Base-by-base conservation (phyloP, 2,113 vertebrate genomes). In the Cavia porcellus region DNA sequence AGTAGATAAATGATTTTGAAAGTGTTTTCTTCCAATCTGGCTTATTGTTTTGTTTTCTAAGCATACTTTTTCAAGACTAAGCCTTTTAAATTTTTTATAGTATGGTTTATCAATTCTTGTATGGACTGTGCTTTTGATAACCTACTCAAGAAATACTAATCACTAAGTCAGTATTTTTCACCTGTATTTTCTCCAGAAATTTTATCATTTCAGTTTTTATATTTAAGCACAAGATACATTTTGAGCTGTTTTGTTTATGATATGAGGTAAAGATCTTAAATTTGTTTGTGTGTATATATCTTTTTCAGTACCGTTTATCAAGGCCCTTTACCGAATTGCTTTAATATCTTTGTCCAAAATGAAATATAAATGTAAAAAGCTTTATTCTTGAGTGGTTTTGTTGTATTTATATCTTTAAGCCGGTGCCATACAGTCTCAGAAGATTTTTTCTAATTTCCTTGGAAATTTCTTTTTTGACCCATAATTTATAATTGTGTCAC, bases 391-490 rank as follows among this genome's bases (percentile, higher is more conserved):
- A 79, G 32, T 35, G 64, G 2, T 85, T 89, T 82, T 47, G 17
- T 68, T 82, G 32, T 57, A 38, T 79, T 89, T 25, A 70, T 95
- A 2, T 80, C 0, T 11, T 57, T 94, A 55, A 17, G n/a, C 11
- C 12, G 87, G 4, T 59, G 47, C 45, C 75, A 2, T 80, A 38
- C 50, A 79, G 28, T 84, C 17, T 93, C 32, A 70, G 28, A 47
- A 93, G 61, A 24, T 74, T 77, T 86, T 92, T 95, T 82, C 84
- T 92, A 30, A 86, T 94, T 92, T 92, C 57, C 19, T 22, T 95
- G 66, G 66, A 57, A 64, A 79, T 88, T 74, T 95, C 45, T 92
- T 92, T 22, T 90, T 87, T 74, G 25, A 95, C 25, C 11, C 4
- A 3, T 93, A 50, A 28, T 55, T 66, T 93, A 70, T 38, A 87